A percentile compares a stretch with the other conserved stretches of the same genome.
phyloP scores from a whole-genome alignment of 2,113 vertebrate genomes.

The Clinocottus analis region DNA sequence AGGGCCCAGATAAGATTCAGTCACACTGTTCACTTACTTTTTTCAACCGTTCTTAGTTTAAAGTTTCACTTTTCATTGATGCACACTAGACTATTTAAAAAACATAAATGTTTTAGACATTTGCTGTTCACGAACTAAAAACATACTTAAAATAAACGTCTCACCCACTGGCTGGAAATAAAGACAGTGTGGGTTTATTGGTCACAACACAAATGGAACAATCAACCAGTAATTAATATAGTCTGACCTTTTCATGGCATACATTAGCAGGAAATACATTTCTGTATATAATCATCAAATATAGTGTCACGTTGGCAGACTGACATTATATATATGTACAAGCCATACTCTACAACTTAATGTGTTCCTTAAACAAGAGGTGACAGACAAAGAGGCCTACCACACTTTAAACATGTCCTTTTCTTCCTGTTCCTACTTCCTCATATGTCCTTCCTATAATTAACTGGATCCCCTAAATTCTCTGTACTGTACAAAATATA shows the following conservation, averaged over 20 bases:
- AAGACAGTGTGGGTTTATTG: no score
- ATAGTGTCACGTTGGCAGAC: neutral
- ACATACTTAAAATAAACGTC: neutral
- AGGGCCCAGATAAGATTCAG: constrained; percentile 21
- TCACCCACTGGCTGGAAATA: no score
- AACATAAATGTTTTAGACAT: neutral
- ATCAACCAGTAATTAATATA: neutral
- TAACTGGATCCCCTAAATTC: neutral
- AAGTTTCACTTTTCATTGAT: neutral
- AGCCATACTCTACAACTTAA: no score
- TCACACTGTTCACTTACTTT: neutral
- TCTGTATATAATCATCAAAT: neutral
- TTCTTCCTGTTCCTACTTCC: neutral
- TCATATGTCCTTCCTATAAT: neutral
- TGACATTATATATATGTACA: no score
- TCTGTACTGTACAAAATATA: neutral
- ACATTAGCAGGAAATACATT: neutral
- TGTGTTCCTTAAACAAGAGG: neutral
- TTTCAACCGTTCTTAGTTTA: neutral
- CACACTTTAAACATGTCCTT: no score
- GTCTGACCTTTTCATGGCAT: neutral
- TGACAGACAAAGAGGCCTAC: neutral
- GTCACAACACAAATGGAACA: neutral
- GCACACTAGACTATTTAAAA: neutral
- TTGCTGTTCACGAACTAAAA: neutral